These are phyloP conservation scores for Temnothorax nylanderi DNA, from an alignment of 1,140 invertebrate genomes.

Conservation along the genomic window DNA sequence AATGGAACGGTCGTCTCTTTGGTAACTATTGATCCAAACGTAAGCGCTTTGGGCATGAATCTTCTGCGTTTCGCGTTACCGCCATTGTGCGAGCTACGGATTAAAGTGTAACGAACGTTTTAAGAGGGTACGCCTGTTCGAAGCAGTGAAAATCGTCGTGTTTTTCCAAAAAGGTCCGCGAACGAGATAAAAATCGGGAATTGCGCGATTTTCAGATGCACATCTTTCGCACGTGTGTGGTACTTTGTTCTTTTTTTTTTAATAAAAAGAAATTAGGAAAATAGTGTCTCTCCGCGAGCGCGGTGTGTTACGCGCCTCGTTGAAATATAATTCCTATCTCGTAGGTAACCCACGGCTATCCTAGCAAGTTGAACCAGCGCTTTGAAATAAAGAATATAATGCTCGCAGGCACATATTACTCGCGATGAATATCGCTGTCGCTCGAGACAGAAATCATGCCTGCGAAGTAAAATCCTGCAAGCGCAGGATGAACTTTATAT, in stretches of 20 bases:
- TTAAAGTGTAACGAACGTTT: constrained; percentile 38
- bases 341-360: neutral
- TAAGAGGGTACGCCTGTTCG: neutral
- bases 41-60: constrained; percentile 16
- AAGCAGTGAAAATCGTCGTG: neutral
- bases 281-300: neutral
- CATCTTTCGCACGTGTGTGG: neutral
- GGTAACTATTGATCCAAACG: neutral
- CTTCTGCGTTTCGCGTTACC: neutral
- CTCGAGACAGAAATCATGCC: neutral
- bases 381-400: constrained; percentile 8
- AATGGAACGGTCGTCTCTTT: constrained; percentile 16
- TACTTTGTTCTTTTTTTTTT: neutral
- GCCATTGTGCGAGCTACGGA: neutral
- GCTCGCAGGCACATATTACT: neutral
- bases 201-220: neutral
- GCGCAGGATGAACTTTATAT: neutral
- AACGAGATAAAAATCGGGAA: neutral
- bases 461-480: neutral
- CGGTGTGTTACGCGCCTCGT: neutral
- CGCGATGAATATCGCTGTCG: neutral
- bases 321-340: constrained; percentile 13
- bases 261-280: neutral
- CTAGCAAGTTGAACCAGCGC: neutral
- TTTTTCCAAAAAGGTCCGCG: neutral